A percentile compares a stretch with the other conserved stretches of the same genome.
These are phyloP conservation scores for roundworm (Caenorhabditis elegans) DNA, from an alignment of 1,140 invertebrate genomes.

Conservation along the genomic window DNA sequence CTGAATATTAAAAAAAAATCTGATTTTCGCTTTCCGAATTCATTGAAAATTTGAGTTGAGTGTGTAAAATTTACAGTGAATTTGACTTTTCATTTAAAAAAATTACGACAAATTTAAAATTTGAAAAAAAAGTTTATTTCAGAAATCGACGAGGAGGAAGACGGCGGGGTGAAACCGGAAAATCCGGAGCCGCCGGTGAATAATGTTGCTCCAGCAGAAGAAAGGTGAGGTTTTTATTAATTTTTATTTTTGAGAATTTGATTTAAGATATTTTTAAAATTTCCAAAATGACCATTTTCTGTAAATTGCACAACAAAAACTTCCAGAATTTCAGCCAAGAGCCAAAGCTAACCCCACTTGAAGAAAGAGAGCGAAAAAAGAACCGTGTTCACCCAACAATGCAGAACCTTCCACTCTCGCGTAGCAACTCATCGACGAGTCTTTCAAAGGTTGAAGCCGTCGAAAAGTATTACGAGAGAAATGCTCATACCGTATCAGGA, in stretches of 20 bases:
- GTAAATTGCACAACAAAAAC: neutral
- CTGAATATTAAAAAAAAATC: no score
- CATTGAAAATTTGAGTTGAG: no score
- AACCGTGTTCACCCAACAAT: neutral
- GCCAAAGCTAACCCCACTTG: neutral
- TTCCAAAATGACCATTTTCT: neutral
- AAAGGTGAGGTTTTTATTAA: no score
- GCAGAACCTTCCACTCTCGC: neutral
- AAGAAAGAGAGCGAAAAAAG: neutral
- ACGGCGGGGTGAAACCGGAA: neutral
- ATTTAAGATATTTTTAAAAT: neutral
- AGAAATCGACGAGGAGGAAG: slow-evolving; percentile 21
- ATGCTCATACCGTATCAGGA: neutral
- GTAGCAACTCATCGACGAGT: neutral
- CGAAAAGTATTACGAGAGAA: slow-evolving; percentile 4
- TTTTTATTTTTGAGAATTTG: no score
- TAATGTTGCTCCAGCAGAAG: no score
- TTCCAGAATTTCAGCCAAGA: neutral
- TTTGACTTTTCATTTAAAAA: no score
- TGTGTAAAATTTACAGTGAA: no score
- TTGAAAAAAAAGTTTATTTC: neutral
- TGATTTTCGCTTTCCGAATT: no score
- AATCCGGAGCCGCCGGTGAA: no score
- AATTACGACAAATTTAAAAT: no score
- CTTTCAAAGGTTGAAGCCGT: neutral